Conservation (phyloP, 1,140 invertebrate species). For the Panagrolaimus sp. region DNA sequence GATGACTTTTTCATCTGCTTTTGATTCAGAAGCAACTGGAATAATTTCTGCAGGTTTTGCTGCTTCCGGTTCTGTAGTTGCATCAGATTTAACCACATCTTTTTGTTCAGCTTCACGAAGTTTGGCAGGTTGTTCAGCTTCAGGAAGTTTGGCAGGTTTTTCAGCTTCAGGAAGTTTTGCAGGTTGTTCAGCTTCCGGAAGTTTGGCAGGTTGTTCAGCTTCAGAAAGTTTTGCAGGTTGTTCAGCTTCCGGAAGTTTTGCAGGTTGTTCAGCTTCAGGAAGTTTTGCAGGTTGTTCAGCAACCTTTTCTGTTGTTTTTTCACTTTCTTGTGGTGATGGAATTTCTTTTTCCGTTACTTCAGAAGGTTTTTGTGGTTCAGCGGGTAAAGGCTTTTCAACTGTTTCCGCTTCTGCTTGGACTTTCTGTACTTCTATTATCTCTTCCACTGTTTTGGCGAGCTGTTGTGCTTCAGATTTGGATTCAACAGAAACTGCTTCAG, state of each 20-base stretch:
- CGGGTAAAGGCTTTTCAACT: neutral
- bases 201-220: neutral
- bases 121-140: neutral
- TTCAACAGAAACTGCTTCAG: constrained; percentile 1
- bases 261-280: neutral
- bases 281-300: neutral
- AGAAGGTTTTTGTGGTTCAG: neutral
- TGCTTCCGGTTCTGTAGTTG: neutral
- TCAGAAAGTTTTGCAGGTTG: neutral
- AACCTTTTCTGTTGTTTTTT: neutral
- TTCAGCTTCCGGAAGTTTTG: neutral
- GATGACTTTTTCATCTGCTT: neutral
- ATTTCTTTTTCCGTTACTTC: neutral
- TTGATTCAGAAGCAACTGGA: neutral
- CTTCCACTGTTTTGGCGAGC: neutral
- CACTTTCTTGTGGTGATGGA: neutral
- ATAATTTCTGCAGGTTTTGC: neutral
- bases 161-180: neutral
- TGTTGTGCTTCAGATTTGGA: neutral
- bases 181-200: neutral
- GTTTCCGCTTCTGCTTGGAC: neutral
- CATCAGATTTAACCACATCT: neutral
- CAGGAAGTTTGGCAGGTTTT: neutral
- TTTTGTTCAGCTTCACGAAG: neutral
- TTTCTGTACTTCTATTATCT: neutral